A percentile compares a stretch with the other conserved stretches of the same genome.
These are phyloP conservation scores for Xerus inauris DNA, from an alignment of 2,113 vertebrate genomes.

Conservation along the genomic window DNA sequence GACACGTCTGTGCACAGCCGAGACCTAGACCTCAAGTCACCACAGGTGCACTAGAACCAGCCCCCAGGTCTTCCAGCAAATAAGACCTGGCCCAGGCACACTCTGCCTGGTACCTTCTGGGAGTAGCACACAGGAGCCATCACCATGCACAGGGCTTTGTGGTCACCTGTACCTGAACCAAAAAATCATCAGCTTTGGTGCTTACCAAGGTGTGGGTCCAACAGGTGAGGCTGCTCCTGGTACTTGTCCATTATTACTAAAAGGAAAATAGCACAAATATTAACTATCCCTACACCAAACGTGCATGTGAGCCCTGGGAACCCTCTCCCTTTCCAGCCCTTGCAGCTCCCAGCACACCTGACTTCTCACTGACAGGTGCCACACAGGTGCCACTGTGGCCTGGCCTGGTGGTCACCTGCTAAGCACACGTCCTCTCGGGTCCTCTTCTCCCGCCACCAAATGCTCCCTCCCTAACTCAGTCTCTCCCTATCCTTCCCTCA, in stretches of 20 bases:
- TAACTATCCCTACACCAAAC: background rate
- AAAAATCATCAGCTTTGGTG: background rate
- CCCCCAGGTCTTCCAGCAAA: background rate
- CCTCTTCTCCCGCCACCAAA: background rate
- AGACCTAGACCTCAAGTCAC: background rate
- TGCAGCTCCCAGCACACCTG: background rate
- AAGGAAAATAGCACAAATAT: conserved; percentile 45
- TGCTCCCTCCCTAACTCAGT: background rate
- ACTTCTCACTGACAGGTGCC: no score
- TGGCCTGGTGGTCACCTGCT: background rate
- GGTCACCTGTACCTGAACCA: background rate
- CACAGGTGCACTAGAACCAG: background rate
- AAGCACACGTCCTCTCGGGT: background rate
- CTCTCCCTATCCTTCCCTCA: background rate
- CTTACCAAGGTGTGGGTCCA: conserved; percentile 96
- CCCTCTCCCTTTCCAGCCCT: background rate
- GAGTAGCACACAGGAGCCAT: background rate
- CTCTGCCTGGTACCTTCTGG: background rate
- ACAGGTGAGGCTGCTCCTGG: conserved; percentile 96
- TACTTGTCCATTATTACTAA: conserved; percentile 97
- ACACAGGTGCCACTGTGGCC: background rate
- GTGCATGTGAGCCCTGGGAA: background rate
- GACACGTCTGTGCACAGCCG: background rate
- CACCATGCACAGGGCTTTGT: background rate
- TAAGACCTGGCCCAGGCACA: fast-evolving